Base-by-base conservation (phyloP, 30 jellyfish, hydroid and myxozoan genomes). In the Nemopilema nomurai region DNA sequence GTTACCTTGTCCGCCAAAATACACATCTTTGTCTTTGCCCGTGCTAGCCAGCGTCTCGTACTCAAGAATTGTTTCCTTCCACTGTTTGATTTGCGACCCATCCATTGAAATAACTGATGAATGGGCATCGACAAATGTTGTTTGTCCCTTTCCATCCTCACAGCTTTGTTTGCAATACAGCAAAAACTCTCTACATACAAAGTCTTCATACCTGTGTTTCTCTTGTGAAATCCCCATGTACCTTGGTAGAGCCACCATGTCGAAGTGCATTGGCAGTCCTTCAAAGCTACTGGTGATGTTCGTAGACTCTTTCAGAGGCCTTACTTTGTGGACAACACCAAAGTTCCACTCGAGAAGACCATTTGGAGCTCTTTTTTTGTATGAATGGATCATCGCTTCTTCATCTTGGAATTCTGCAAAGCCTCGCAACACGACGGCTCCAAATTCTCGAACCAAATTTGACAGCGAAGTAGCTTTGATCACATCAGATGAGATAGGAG, bases 341-440 rank as follows among this genome's bases (percentile, higher is more conserved):
- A 85, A 85, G 18, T 76, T 22, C 92, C 93, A 85, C 20, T 85
- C 67, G 26, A 85, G 32, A 16, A 85, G 28, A 0, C 93, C 88
- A 22, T 75, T 75, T 19, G 28, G 30, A 22, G 69, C 51, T 16
- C 78, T 30, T 23, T 32, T 52, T 49, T 49, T 64, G 79, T 85
- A 85, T 0, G 30, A 62, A 0, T 49, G 41, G 0, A 75, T 66
- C 74, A 74, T 41, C 4, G 57, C 84, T 1, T 64, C 70, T 50
- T 85, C 93, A 30, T 49, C 66, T 31, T 74, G 31, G 51, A 85
- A 85, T 20, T 85, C 73, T 17, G 65, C 30, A 70, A 85, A 85
- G 20, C 93, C 93, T 64, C 93, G 67, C 28, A 85, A 77, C 4
- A 85, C 88, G 26, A 85, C 93, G 24, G 74, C 7, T 33, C 93